Base-by-base conservation (phyloP, 2,888 invertebrate species). In the Nasonovia ribisnigri region DNA sequence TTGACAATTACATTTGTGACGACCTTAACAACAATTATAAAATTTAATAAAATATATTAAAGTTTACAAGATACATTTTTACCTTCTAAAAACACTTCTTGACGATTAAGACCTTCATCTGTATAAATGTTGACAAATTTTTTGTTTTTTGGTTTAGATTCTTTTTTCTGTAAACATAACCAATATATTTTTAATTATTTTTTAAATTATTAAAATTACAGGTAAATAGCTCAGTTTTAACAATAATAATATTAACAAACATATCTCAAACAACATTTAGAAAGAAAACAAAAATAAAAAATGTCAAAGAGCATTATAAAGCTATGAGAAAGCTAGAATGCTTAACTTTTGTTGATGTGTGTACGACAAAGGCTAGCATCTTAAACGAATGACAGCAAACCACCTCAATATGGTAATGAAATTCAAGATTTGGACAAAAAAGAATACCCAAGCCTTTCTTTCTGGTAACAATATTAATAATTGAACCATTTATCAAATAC, bases 1-100 rank as follows among this genome's bases (percentile, higher is more conserved):
- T 96, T 99, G 98, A 95, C 99, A 99, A 94, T 98, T 97, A 96
- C 99, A 99, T 91, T 96, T 96, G 95, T 98, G 98, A 77, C 99
- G 97, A 26, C 99, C 99, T 97, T 95, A 87, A 84, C 3, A 43
- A 91, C 57, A 60, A 46, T 6, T 24, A 36, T 0, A 86, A 16
- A 86, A 46, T 48, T 20, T 8, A 77, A 43, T 57, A 67, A 51
- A n/a, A n/a, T n/a, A 48, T 36, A 77, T 36, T 57, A n/a, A 51
- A 57, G n/a, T n/a, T 10, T n/a, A n/a, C n/a, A 91, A 91, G 13
- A 43, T 16, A 42, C 54, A 57, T 42, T 46, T 92, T 93, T 95
- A 96, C 96, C 96, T 96, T 96, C 96, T 57, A 97, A 95, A 94
- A 96, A 95, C 91, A 96, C 95, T 6, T 96, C 96, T 94, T 96